Evolutionary conservation across 2,113 vertebrate genomes (phyloP), one percentile per base, ranked within the genome.

Genomic region (Camelus dromedarius): DNA sequence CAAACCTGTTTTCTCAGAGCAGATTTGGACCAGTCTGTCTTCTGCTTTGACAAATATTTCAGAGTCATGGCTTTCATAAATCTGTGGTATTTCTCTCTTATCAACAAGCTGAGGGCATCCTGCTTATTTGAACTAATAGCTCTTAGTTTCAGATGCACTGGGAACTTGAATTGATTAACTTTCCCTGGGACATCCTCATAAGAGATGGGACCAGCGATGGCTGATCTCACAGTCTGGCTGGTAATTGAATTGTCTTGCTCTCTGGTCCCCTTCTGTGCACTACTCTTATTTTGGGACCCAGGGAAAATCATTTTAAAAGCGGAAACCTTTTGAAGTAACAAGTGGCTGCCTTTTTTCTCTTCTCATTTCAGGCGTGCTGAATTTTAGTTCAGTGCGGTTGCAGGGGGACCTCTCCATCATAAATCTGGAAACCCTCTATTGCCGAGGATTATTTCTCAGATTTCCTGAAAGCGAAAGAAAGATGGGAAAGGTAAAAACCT

Each of bases 401-500:
- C 82, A 60, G 77, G 72, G 69, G 67, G 77, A 48, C 72, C 81
- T 85, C 81, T 80, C 77, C 48, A 70, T 93, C 82, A 66, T 70
- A 82, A 86, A 81, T 84, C 88, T 83, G 56, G 95, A 96, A 97
- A 48, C 50, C 60, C 28, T 89, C 72, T 85, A 14, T 81, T 11
- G 0, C 75, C 91, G 87, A 75, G 73, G 67, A 91, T 89, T 95
- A 95, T 85, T 89, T 96, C 56, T 64, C 16, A 91, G 84, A 93
- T 82, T 93, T 93, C 42, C 81, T 83, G 72, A 91, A 93, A 95
- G 73, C 66, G 56, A 91, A 96, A 94, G 91, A 89, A 96, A 94
- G 96, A 58, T 56, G 76, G 56, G 38, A 70, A 95, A 95, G 86
- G 48, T 79, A 70, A 89, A 88, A 94, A 69, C 28, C n/a, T 66